A percentile compares a stretch with the other conserved stretches of the same genome.
These are phyloP conservation scores for Caenorhabditis wallacei DNA, from an alignment of 2,888 invertebrate species.

Conservation along the genomic window DNA sequence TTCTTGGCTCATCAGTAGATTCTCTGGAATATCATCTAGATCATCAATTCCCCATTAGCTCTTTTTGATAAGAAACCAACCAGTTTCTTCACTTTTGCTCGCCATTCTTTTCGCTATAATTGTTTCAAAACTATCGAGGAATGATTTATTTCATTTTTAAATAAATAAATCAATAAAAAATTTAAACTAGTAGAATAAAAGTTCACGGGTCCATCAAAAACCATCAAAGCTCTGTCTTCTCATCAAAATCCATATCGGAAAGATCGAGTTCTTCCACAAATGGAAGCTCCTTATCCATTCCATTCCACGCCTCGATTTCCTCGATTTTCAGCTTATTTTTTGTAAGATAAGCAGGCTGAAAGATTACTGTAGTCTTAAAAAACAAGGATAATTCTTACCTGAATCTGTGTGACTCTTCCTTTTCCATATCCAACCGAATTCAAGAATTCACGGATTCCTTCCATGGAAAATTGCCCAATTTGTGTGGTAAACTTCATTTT, in stretches of 20 bases:
- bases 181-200: no score
- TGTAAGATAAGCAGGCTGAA: constrained; percentile 34
- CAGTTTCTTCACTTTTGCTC: constrained; percentile 9
- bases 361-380: neutral
- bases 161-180: neutral
- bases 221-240: constrained; percentile 42
- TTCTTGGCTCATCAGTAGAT: constrained; percentile 7
- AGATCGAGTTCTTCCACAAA: constrained; percentile 84
- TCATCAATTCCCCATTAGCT: neutral
- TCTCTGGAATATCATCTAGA: constrained; percentile 32
- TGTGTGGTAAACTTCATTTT: constrained; percentile 91
- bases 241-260: constrained; percentile 83
- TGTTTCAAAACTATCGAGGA: neutral
- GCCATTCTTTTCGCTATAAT: constrained; percentile 1
- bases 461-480: constrained; percentile 39
- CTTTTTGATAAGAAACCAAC: neutral
- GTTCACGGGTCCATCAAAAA: no score
- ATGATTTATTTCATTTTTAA: neutral
- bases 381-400: constrained; percentile 85
- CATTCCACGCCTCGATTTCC: constrained; percentile 84
- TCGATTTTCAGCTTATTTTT: constrained; percentile 82
- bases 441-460: constrained; percentile 53
- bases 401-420: constrained; percentile 88
- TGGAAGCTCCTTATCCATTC: constrained; percentile 84
- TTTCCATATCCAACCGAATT: constrained; percentile 49